A percentile compares a stretch with the other conserved stretches of the same genome.
Evolutionary conservation across 2,888 invertebrate species (phyloP).

Genomic region (Drosophila mimetica): DNA sequence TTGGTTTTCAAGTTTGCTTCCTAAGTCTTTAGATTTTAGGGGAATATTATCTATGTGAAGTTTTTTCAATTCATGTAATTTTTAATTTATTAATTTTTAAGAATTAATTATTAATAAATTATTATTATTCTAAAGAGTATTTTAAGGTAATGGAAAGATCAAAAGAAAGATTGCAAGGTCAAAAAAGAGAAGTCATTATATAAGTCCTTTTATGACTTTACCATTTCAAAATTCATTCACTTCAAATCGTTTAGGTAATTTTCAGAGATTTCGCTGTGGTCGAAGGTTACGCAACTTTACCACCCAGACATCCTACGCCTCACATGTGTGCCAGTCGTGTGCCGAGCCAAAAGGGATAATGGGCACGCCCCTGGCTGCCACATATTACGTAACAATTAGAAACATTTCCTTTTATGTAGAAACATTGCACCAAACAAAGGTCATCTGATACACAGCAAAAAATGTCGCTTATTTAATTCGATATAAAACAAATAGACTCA

Average conservation of each 20-base stretch:
- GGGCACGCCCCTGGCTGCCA: neutral
- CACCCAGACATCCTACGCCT: conserved; percentile 7
- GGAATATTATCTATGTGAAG: neutral
- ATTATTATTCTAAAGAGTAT: no score
- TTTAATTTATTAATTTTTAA: no score
- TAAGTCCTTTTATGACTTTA: neutral
- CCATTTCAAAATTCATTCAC: neutral
- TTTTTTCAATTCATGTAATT: no score
- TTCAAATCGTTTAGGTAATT: conserved; percentile 1
- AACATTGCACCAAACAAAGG: conserved; percentile 7
- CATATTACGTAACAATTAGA: conserved; percentile 21
- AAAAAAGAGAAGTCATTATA: neutral
- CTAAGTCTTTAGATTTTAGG: conserved; percentile 12
- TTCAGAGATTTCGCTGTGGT: neutral
- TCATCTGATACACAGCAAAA: conserved; percentile 10
- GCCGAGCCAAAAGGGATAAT: conserved; percentile 23
- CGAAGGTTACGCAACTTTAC: conserved; percentile 11
- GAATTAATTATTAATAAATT: no score
- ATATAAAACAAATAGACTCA: no score
- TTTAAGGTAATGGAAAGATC: no score
- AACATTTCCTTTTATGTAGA: neutral
- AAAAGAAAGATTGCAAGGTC: no score
- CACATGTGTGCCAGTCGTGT: conserved; percentile 33
- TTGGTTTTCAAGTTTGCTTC: conserved; percentile 1
- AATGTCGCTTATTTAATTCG: neutral